Conservation (phyloP, 2,888 invertebrate genomes). For the Drosophila longiperda region DNA sequence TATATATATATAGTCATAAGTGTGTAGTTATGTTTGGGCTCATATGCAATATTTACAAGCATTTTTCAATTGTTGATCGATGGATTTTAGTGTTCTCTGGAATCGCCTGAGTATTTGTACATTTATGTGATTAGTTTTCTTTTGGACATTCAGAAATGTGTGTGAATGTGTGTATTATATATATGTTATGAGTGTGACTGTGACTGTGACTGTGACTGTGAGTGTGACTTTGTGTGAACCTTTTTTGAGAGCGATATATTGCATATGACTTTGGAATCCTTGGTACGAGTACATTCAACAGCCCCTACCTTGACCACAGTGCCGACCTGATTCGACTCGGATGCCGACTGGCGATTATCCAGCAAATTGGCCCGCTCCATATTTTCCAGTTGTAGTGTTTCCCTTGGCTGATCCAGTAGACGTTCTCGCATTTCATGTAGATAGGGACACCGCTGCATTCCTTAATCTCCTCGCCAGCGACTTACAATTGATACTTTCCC, state of each 20-base stretch:
- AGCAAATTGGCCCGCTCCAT: slow-evolving; percentile 86
- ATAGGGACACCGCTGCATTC: slow-evolving; percentile 91
- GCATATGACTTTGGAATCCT: slow-evolving; percentile 77
- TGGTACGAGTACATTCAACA: slow-evolving; percentile 83
- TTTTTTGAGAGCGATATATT: slow-evolving; percentile 50
- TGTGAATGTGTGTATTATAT: slow-evolving; percentile 4
- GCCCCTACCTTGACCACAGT: slow-evolving; percentile 94
- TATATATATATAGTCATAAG: slow-evolving; percentile 5
- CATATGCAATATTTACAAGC: slow-evolving; percentile 75
- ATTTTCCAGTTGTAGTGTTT: slow-evolving; percentile 88
- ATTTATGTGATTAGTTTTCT: slow-evolving; percentile 1
- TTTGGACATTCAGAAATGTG: slow-evolving; percentile 10
- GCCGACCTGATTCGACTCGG: slow-evolving; percentile 90
- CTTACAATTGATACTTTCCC: neutral
- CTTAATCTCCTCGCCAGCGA: slow-evolving; percentile 50
- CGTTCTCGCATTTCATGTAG: slow-evolving; percentile 97
- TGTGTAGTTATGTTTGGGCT: slow-evolving; percentile 20
- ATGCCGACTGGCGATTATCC: slow-evolving; percentile 85
- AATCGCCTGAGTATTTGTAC: slow-evolving; percentile 4
- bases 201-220: neutral
- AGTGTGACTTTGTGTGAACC: slow-evolving; percentile 3
- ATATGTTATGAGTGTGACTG: slow-evolving; percentile 1
- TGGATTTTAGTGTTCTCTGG: slow-evolving; percentile 4
- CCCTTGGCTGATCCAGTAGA: slow-evolving; percentile 89
- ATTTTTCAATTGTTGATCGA: slow-evolving; percentile 17